Evolutionary conservation across 1,140 invertebrate species (phyloP).

Genomic region (Stegodyphus dumicola): DNA sequence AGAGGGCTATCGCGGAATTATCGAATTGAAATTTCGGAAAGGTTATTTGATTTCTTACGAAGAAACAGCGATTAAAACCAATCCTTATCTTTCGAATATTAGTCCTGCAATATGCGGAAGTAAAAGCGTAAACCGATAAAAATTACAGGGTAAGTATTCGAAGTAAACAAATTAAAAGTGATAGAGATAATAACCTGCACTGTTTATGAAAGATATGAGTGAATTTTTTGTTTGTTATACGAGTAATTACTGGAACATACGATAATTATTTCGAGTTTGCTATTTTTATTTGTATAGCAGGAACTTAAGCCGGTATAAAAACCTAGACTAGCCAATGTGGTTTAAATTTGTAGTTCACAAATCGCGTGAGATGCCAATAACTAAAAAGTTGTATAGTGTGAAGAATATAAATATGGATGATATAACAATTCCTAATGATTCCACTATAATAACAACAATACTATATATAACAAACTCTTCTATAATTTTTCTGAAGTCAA

Average conservation of each 20-base stretch:
- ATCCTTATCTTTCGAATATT: conserved; percentile 43
- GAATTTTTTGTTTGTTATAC: neutral
- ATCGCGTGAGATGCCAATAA: too few species aligned
- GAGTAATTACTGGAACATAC: neutral
- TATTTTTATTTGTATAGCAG: too few species aligned
- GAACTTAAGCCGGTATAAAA: too few species aligned
- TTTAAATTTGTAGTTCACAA: too few species aligned
- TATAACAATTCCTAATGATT: too few species aligned
- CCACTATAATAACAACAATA: too few species aligned
- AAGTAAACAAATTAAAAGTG: conserved; percentile 39
- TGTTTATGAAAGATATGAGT: neutral
- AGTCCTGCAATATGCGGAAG: conserved; percentile 3
- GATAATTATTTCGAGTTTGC: too few species aligned
- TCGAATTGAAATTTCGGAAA: conserved; percentile 51
- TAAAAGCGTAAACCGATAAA: conserved; percentile 27
- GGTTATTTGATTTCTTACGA: conserved; percentile 30
- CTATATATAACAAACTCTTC: too few species aligned
- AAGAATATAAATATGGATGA: too few species aligned
- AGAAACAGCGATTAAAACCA: conserved; percentile 45
- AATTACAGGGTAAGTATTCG: neutral
- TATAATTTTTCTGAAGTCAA: too few species aligned
- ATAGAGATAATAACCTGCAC: conserved; percentile 19
- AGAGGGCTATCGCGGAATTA: conserved; percentile 48
- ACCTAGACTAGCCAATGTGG: too few species aligned
- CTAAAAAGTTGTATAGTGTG: too few species aligned